Evolutionary conservation across 2,113 vertebrate species (phyloP).

Genomic region (Zosterops borbonicus): DNA sequence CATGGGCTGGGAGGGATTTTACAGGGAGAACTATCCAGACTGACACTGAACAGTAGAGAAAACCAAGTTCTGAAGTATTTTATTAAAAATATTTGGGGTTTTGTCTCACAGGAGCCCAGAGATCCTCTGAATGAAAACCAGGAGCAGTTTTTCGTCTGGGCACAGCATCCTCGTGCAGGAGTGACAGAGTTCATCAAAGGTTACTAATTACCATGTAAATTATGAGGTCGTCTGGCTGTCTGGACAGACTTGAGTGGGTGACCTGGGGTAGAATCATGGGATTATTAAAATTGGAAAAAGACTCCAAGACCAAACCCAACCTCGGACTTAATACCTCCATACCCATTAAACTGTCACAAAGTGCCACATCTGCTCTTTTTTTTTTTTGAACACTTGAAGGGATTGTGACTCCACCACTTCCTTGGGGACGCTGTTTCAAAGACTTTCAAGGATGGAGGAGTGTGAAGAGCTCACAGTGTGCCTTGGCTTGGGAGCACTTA

Average conservation of each 20-base stretch:
- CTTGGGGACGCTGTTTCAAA: background rate
- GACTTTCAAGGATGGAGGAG: background rate
- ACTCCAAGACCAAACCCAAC: background rate
- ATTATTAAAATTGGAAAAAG: background rate
- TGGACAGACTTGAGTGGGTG: background rate
- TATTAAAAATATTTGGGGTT: background rate
- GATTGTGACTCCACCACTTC: background rate
- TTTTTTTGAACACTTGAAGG: background rate
- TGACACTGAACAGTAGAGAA: background rate
- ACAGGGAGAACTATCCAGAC: background rate
- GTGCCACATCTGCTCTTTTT: background rate
- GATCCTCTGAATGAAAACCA: background rate
- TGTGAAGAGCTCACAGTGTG: background rate
- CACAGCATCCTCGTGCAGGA: accelerated
- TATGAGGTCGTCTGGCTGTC: background rate
- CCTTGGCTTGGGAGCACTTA: background rate
- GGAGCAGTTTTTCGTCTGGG: background rate
- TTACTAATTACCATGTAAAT: background rate
- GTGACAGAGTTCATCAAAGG: background rate
- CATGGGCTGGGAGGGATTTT: background rate
- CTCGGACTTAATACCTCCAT: accelerated
- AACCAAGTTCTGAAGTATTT: background rate
- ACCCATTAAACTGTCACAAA: background rate
- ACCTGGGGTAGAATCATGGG: background rate
- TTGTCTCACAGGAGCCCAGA: background rate